Base-by-base conservation (phyloP, 2,113 vertebrate genomes). In the Megaptera novaeangliae region DNA sequence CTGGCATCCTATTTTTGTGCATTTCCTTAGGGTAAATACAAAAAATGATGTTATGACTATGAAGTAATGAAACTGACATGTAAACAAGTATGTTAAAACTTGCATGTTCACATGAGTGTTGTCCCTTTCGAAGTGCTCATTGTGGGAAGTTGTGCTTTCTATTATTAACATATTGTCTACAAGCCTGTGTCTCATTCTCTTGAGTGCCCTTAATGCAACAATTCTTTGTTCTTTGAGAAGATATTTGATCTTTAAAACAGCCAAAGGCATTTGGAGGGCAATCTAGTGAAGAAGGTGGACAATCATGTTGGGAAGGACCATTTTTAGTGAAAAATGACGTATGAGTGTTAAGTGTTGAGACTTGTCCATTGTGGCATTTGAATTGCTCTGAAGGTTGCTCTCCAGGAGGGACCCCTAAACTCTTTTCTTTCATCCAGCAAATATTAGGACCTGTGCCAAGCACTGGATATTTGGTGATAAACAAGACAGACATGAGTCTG, bases 181-280 rank as follows among this genome's bases (percentile, higher is more conserved):
- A 21, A 5, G 46, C n/a, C 63, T 68, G 39, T 27, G 52, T 88
- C 14, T 6, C 5, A 21, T 31, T 87, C 55, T 96, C 10, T 41
- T 23, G 27, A 68, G 72, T 31, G 36, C 29, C 27, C 52, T 69
- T 71, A 25, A 64, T 72, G 63, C 15, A 74, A 63, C 41, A 63
- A 52, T 21, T 72, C 52, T 91, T 83, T 97, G 81, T 89, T 92
- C 74, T 94, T 61, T 82, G 89, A 94, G 74, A 61, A 96, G 34
- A 21, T 7, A 94, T 44, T 95, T 84, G 63, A 77, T 68, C 64
- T 93, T 96, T 85, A 82, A 96, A 93, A 77, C 5, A 94, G 61
- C 64, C 31, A 57, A 64, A 83, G 68, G 25, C 63, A 92, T 86
- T 71, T 96, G 55, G 57, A 97, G 36, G 61, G 14, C 66, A 78